Base-by-base conservation (phyloP, 2,888 invertebrate genomes). In the Ochropleura plecta region DNA sequence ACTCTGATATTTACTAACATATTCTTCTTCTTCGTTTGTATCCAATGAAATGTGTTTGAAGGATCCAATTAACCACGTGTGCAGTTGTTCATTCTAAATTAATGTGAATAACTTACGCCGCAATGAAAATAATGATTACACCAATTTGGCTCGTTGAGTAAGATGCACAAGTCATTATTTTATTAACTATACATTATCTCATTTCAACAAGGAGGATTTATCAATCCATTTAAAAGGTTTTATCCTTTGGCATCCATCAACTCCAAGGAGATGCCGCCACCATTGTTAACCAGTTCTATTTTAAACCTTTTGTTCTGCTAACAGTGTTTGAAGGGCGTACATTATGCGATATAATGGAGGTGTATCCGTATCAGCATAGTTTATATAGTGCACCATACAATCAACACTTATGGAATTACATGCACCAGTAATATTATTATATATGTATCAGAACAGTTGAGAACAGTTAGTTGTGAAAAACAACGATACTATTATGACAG, bases 291-390 rank as follows among this genome's bases (percentile, higher is more conserved):
- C 59, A 30, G 5, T n/a, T 68, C 16, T 60, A 42, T 67, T 48
- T 30, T 51, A 46, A 68, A 68, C 16, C 14, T 30, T 48, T 48
- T 48, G 53, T 70, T 69, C 46, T 46, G 8, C 18, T 60, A 69
- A 48, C 7, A 30, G n/a, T n/a, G 48, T 62, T 5, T 44, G n/a
- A 53, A 62, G n/a, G 30, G 12, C 70, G n/a, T 53, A 53, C n/a
- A 40, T 71, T 44, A 14, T 53, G 53, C 7, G 48, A 48, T 6
- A 12, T 70, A 18, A 78, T 55, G 14, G 46, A 40, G 16, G 14
- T 14, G 18, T 46, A 53, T 48, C 14, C 62, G 60, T 44, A 51
- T 44, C n/a, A 30, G 30, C 30, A 51, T 4, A 30, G 14, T 40
- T 30, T 3, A 9, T 40, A 40, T 10, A 20, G 20, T 42, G 48